Conservation (phyloP, 1,140 invertebrate species). For the Heliconius melpomene region DNA sequence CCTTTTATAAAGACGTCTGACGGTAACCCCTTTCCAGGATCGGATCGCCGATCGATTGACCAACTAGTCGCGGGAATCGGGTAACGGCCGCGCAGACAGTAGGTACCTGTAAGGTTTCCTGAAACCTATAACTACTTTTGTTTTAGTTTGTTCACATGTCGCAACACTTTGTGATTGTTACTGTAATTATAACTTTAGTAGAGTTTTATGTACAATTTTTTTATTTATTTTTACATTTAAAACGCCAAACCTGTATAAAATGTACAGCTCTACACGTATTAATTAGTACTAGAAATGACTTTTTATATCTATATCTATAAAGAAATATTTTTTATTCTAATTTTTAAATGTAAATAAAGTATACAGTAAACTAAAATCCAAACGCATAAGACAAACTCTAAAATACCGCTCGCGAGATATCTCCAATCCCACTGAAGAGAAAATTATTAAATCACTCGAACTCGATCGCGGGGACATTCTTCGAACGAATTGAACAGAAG, state of each 20-base stretch:
- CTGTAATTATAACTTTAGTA: conserved; percentile 25
- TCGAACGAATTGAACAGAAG: conserved; percentile 69
- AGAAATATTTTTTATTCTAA: background rate
- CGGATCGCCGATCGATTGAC: conserved; percentile 32
- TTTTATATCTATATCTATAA: background rate
- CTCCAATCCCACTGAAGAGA: conserved; percentile 59
- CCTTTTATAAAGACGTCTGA: conserved; percentile 25
- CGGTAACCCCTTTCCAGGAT: conserved; percentile 19
- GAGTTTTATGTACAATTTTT: too few species aligned
- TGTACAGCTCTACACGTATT: too few species aligned
- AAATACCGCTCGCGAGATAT: conserved; percentile 13
- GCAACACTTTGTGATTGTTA: conserved; percentile 32
- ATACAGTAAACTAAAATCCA: conserved; percentile 6
- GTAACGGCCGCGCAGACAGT: conserved; percentile 52
- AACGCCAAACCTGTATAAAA: too few species aligned
- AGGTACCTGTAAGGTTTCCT: conserved; percentile 62
- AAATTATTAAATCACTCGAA: conserved; percentile 72
- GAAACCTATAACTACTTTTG: conserved; percentile 57
- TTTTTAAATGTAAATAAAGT: background rate
- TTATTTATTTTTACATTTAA: background rate
- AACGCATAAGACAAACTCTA: background rate
- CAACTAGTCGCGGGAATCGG: conserved; percentile 46
- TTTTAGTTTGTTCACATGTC: conserved; percentile 54
- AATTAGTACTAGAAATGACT: too few species aligned
- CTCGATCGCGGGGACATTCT: conserved; percentile 62